A percentile compares a stretch with the other conserved stretches of the same genome.
phyloP scores from a whole-genome alignment of 2,797 vertebrate species.

The Poliocrania exsul region DNA sequence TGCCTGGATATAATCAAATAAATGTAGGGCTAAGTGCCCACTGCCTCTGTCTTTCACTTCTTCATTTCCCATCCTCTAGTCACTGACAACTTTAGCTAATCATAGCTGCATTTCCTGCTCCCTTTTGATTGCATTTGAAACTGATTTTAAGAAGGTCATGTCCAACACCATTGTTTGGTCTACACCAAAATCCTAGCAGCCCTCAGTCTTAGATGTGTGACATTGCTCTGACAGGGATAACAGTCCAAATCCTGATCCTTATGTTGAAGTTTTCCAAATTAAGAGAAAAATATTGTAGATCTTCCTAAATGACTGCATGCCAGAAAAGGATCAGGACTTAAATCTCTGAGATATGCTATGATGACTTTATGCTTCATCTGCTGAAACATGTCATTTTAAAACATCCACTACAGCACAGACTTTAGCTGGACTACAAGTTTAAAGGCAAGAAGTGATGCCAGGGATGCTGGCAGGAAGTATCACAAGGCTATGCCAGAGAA shows the following conservation, averaged over 20 bases:
- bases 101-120: neutral
- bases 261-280: neutral
- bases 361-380: neutral
- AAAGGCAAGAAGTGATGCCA: neutral
- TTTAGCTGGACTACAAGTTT: neutral
- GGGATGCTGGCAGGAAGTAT: neutral
- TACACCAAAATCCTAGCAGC: neutral
- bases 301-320: neutral
- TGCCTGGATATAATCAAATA: neutral
- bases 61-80: neutral
- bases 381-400: neutral
- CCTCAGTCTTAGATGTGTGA: neutral
- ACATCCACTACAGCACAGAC: neutral
- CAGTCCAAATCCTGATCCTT: neutral
- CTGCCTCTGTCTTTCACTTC: neutral
- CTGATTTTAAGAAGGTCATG: neutral
- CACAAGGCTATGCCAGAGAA: neutral
- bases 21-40: neutral
- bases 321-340: neutral
- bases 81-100: neutral
- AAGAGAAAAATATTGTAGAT: neutral
- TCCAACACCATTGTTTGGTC: neutral
- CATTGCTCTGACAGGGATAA: neutral
- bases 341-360: neutral
- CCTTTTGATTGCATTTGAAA: neutral